Base-by-base conservation (phyloP, 35 echinoderm and acorn worm genomes). In the Ophioderma brevispina region DNA sequence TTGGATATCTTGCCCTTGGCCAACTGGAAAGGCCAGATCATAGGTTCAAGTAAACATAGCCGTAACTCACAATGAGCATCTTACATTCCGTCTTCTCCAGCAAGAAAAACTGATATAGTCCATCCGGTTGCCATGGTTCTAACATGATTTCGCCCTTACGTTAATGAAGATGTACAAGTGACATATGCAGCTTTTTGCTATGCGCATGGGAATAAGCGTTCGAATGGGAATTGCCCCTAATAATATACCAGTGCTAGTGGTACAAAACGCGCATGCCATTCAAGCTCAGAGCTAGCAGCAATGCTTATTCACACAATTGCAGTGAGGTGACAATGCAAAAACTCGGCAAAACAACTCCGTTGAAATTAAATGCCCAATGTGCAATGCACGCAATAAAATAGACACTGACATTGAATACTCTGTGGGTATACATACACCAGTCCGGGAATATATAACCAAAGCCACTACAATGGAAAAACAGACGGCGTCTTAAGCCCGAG, bases 221-320 rank as follows among this genome's bases (percentile, higher is more conserved):
- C 59, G 28, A 18, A 70, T 70, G 59, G 59, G 59, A 70, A 70
- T 70, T 70, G 59, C 59, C 59, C 59, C n/a, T 70, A 70, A 70
- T 25, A 25, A 1, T 25, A 25, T 25, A 11, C 15, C 2, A 30
- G 2, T 70, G 59, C 10, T 6, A 25, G 59, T 25, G 5, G 17
- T 70, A 30, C n/a, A 25, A 70, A 25, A 70, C 17, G 28, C 59
- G 59, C 59, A 25, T 70, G 59, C 10, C n/a, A 46, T 70, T 70
- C 46, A 52, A 52, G 59, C 28, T 70, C 6, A 70, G 17, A 6
- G 59, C 59, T 70, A 25, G 3, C 10, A 30, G 59, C 59, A 4
- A 25, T 25, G 15, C 15, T 70, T 30, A 25, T 70, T 70, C 23
- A 70, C n/a, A 70, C 59, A 2, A 25, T 70, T 70, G 59, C 17